Percentiles rank a stretch among this genome's conserved stretches.
Evolutionary conservation across 2,113 vertebrate species (phyloP).

Genomic region (Diadophis punctatus): DNA sequence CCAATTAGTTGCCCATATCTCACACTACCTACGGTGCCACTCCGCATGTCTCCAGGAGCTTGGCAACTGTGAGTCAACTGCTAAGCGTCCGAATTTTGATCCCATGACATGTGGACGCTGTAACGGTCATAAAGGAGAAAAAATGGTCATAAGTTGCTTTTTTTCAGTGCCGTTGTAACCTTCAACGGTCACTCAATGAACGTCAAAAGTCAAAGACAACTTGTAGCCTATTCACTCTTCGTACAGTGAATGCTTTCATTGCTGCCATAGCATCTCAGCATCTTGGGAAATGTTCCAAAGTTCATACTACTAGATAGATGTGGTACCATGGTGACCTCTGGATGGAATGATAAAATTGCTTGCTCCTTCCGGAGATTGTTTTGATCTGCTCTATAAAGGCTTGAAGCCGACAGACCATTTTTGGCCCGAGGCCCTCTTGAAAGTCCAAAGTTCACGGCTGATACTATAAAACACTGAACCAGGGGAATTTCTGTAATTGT

Average conservation of each 20-base stretch:
- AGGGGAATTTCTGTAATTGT: neutral
- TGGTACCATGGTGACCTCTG: neutral
- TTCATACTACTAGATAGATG: neutral
- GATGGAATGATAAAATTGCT: neutral
- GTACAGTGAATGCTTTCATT: neutral
- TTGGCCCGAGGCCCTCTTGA: neutral
- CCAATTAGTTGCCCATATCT: neutral
- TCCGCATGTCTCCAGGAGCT: neutral
- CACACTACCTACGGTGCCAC: neutral
- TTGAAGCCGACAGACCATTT: too few species aligned
- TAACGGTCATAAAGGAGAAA: too few species aligned
- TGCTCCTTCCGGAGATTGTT: neutral
- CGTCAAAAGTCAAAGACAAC: neutral
- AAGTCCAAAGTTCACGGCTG: neutral
- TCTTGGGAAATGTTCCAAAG: neutral
- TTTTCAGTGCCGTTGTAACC: neutral
- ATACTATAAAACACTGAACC: neutral
- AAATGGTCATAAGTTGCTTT: too few species aligned
- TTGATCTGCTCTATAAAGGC: neutral
- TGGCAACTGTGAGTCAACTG: neutral
- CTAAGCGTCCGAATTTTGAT: too few species aligned
- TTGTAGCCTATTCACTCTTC: neutral
- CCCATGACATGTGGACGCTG: too few species aligned
- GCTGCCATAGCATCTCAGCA: neutral
- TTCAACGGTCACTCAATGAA: neutral